Evolutionary conservation across 2,888 invertebrate species (phyloP), one percentile per base, ranked within the genome.

Genomic region (Busseola fusca): DNA sequence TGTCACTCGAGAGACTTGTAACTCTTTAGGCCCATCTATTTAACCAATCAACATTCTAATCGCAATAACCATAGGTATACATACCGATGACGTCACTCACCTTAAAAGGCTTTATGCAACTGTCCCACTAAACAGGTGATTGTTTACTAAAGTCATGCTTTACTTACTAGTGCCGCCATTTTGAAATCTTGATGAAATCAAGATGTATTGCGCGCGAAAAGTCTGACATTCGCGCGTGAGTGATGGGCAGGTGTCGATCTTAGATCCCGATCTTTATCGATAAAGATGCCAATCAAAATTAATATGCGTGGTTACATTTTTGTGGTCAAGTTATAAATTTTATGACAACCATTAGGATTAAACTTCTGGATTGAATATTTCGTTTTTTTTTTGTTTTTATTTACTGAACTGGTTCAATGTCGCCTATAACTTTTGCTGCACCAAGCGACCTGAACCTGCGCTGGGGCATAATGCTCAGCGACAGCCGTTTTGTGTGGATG

Each of bases 111-210:
- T 74, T 75, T 79, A 76, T 70, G 84, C 78, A 86, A 86, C 73
- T 72, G 71, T 71, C 69, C 72, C 40, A 77, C 68, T 64, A 69
- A 76, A 65, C 63, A 76, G 71, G 72, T 74, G 57, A 72, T 72
- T 75, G 73, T 78, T 78, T 69, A 82, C 72, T 64, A 54, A 71
- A 81, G 78, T 76, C 75, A 77, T 80, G 80, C 72, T 78, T 76
- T 78, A 80, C 70, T 79, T 82, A 80, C 70, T 65, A 66, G 34
- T n/a, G 14, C 14, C 67, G 69, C 74, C 63, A 72, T 78, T 52
- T 70, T 64, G 80, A 54, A 84, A 82, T 64, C 34, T 70, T 69
- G 60, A 69, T 75, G 76, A 76, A 76, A 81, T 82, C 72, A 57
- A 62, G 56, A 69, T n/a, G 56, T 66, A 45, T 60, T 72, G 68